A percentile compares a stretch with the other conserved stretches of the same genome.
phyloP scores from a whole-genome alignment of 2,113 vertebrate species.

The Argyrosomus japonicus region DNA sequence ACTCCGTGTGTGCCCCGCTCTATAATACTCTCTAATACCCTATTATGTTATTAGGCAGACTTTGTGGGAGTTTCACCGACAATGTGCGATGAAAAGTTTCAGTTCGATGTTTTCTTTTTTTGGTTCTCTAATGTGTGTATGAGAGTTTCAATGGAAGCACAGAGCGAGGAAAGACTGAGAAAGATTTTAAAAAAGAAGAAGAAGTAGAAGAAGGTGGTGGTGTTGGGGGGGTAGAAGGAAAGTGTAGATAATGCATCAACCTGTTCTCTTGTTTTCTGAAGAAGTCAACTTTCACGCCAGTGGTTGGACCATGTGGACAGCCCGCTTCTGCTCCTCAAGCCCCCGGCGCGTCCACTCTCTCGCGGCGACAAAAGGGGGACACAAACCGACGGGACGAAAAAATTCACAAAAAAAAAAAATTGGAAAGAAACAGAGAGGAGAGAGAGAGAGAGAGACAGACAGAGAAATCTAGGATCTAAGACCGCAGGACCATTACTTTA shows the following conservation, averaged over 20 bases:
- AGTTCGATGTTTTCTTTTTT: background rate
- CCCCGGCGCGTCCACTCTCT: conserved; percentile 83
- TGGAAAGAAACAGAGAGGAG: conserved; percentile 63
- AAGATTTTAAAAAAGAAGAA: conserved; percentile 5
- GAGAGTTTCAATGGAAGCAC: conserved; percentile 60
- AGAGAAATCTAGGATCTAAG: conserved; percentile 77
- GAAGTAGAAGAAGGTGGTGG: background rate
- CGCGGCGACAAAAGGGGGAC: conserved; percentile 74
- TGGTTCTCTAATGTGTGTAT: conserved; percentile 7
- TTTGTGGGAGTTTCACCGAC: conserved; percentile 54
- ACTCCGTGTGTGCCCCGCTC: conserved; percentile 6
- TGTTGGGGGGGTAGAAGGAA: conserved; percentile 12
- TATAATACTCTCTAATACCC: background rate
- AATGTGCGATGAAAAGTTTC: conserved; percentile 58
- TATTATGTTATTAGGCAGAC: conserved; percentile 21
- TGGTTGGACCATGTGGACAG: conserved; percentile 88
- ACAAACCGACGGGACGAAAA: conserved; percentile 71
- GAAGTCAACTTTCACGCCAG: conserved; percentile 88
- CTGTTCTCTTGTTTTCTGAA: conserved; percentile 87
- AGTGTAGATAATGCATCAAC: conserved; percentile 81
- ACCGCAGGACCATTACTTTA: conserved; percentile 80
- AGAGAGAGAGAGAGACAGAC: conserved; percentile 61
- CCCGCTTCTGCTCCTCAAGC: conserved; percentile 82
- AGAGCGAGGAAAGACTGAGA: conserved; percentile 35
- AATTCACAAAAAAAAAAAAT: conserved; percentile 56